Evolutionary conservation across 2,797 vertebrate species (phyloP), one percentile per base, ranked within the genome.

Genomic region (Pangasius sanitwongsei): DNA sequence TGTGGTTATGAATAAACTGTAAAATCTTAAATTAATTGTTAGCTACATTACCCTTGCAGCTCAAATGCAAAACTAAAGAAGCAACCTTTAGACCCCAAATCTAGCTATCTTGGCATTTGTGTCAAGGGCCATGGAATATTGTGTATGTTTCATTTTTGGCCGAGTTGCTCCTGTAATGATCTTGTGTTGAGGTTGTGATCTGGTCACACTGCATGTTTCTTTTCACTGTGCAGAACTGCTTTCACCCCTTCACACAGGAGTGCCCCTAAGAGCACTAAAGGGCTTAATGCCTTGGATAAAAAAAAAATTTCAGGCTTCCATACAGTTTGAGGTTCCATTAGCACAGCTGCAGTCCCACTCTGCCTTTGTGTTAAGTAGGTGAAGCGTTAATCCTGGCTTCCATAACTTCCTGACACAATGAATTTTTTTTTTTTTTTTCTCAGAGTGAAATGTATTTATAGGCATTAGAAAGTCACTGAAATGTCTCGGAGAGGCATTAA

Each of bases 291-390:
- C 31, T 31, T 67, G 63, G n/a, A 67, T 83, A 48, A 63, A 59
- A 63, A 67, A 53, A 88, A 31, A 13, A 77, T 83, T 7, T 87
- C 50, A 69, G 55, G 23, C 74, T 77, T 86, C 63, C 53, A 85
- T 90, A 87, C 44, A 91, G 88, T 69, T 63, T 25, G 53, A 25
- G n/a, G 77, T 6, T 89, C 88, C 83, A 89, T 92, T 91, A 91
- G 13, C 37, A 44, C 50, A 86, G 80, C 67, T 65, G 50, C 48
- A 70, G 87, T n/a, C 61, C 59, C 18, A 69, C 85, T 80, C 81
- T 72, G 78, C 72, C 59, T 89, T 89, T 90, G 89, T 87, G 69
- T 82, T 90, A 80, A 87, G 61, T 55, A 63, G 87, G 87, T 90
- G 87, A 88, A 90, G 87, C 77, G n/a, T n/a, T 81, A 53, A 83